Evolutionary conservation across 2,888 invertebrate genomes (phyloP).

Genomic region (Acrocyrtus sp.): DNA sequence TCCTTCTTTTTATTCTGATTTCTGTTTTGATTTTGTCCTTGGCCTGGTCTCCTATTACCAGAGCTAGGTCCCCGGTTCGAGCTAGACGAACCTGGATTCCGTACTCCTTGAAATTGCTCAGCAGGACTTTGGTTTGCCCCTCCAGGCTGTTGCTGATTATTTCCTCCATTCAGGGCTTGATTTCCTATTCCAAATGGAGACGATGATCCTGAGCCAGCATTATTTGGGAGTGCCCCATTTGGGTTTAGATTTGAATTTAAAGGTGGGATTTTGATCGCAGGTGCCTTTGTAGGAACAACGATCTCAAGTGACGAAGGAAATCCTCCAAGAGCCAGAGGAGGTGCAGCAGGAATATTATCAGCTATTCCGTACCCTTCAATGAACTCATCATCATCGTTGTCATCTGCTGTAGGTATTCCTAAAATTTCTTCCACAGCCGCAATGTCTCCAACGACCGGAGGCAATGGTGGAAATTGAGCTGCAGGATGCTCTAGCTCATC

Average conservation of each 20-base stretch:
- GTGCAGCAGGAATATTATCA: conserved; percentile 30
- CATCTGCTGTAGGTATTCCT: neutral
- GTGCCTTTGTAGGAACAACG: conserved; percentile 19
- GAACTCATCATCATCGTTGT: neutral
- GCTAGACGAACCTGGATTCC: conserved; percentile 5
- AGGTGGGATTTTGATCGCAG: conserved; percentile 7
- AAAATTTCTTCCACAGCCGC: conserved; percentile 14
- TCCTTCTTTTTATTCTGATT: neutral
- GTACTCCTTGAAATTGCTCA: conserved; percentile 19
- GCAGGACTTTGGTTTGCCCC: neutral
- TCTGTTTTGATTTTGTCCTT: conserved; percentile 1
- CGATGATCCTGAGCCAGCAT: neutral
- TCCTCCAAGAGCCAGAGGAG: conserved; percentile 27
- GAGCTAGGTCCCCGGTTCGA: conserved; percentile 17
- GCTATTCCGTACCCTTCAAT: neutral
- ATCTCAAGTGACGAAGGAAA: conserved; percentile 30
- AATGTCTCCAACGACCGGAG: conserved; percentile 18
- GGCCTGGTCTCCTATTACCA: conserved; percentile 20
- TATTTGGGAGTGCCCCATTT: neutral
- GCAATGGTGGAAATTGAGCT: conserved; percentile 16
- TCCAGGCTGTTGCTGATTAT: neutral
- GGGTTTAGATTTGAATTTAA: neutral
- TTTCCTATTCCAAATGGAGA: neutral
- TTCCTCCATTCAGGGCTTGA: neutral
- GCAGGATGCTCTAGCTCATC: conserved; percentile 30